phyloP scores from a whole-genome alignment of 2,888 invertebrate species.

The Slavum lentiscoides region DNA sequence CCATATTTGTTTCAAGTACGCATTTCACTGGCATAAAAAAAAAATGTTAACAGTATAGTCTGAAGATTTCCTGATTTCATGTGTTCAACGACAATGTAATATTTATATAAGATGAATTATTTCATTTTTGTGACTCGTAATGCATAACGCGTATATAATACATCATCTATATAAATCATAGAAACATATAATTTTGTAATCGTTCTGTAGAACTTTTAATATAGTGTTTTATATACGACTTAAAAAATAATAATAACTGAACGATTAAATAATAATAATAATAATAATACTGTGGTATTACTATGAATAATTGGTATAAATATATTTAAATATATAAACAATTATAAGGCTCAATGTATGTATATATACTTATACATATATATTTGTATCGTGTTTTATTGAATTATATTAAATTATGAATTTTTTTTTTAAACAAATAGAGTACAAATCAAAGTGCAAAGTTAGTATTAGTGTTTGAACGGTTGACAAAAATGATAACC shows the following conservation, averaged over 20 bases:
- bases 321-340: slow-evolving; percentile 17
- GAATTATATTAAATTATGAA: slow-evolving; percentile 34
- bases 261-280: slow-evolving; percentile 13
- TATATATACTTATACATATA: background rate
- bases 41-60: slow-evolving; percentile 23
- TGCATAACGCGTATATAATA: background rate
- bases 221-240: slow-evolving; percentile 9
- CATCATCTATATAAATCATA: background rate
- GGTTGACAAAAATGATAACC: background rate
- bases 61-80: slow-evolving; percentile 45
- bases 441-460: slow-evolving; percentile 53
- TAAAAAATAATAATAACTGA: background rate
- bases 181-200: slow-evolving; percentile 21
- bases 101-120: slow-evolving; percentile 16
- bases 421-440: slow-evolving; percentile 35
- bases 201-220: slow-evolving; percentile 29
- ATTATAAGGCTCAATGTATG: slow-evolving; percentile 47
- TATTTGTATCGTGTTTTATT: slow-evolving; percentile 19
- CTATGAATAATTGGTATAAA: background rate
- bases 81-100: slow-evolving; percentile 48
- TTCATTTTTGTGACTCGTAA: slow-evolving; percentile 19
- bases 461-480: slow-evolving; percentile 30
- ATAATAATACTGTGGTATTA: slow-evolving; percentile 20
- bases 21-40: slow-evolving; percentile 8
- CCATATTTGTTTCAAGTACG: too few relatives aligned